Evolutionary conservation across 2,888 invertebrate species (phyloP).

Genomic region (Apomyelois bistriatella): DNA sequence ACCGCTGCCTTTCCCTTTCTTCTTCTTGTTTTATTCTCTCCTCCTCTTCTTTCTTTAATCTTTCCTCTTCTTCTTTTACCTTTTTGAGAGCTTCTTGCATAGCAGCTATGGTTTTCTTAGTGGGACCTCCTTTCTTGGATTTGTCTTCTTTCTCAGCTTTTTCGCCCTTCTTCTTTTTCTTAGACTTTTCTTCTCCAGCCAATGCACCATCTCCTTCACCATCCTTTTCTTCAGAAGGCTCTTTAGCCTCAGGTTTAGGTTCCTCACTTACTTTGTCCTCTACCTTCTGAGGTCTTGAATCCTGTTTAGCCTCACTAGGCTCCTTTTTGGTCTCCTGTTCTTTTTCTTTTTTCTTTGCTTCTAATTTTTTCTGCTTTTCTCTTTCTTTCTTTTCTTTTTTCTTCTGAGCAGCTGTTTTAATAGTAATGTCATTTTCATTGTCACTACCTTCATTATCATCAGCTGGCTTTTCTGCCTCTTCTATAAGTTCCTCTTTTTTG

Average conservation of each 20-base stretch:
- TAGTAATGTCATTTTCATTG: slow-evolving; percentile 80
- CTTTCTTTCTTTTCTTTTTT: slow-evolving; percentile 94
- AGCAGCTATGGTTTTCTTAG: slow-evolving; percentile 91
- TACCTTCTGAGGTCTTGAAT: slow-evolving; percentile 33
- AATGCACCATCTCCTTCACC: slow-evolving; percentile 52
- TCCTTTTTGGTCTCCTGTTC: slow-evolving; percentile 57
- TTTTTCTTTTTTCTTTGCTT: slow-evolving; percentile 81
- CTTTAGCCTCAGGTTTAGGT: slow-evolving; percentile 62
- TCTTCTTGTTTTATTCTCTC: slow-evolving; percentile 88
- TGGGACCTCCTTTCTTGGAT: slow-evolving; percentile 87
- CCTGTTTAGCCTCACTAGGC: slow-evolving; percentile 34
- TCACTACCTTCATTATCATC: slow-evolving; percentile 71
- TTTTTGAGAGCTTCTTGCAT: slow-evolving; percentile 96
- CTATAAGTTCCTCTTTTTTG: slow-evolving; percentile 55
- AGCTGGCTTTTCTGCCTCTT: slow-evolving; percentile 43
- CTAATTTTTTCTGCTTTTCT: slow-evolving; percentile 86
- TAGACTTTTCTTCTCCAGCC: slow-evolving; percentile 43
- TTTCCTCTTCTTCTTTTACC: slow-evolving; percentile 93
- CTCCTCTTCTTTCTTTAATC: slow-evolving; percentile 85
- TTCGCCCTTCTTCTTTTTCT: slow-evolving; percentile 71
- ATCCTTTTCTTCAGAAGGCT: slow-evolving; percentile 57
- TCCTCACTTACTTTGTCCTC: slow-evolving; percentile 43
- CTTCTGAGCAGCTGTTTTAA: slow-evolving; percentile 92
- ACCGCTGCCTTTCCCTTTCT: slow-evolving; percentile 84
- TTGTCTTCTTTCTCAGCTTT: slow-evolving; percentile 75